Percentiles rank a stretch among this genome's conserved stretches.
Evolutionary conservation across 92 coral and sea anemone genomes (phyloP).

Genomic region (Zoanthus sociatus): DNA sequence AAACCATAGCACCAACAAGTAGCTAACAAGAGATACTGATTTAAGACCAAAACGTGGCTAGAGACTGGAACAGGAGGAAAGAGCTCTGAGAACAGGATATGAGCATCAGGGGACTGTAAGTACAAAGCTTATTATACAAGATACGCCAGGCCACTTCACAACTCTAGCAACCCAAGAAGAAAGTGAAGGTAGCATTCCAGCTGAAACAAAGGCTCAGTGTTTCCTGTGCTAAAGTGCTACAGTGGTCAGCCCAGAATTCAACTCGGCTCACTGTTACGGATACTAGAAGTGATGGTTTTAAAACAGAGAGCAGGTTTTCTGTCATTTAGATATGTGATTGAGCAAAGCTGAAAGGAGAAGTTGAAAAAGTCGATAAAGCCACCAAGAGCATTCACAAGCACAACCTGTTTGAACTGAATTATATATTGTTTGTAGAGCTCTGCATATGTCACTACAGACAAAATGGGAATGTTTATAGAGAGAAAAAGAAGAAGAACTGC

Average conservation of each 20-base stretch:
- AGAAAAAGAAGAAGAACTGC: slow-evolving; percentile 36
- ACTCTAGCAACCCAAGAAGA: slow-evolving; percentile 46
- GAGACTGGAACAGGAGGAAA: slow-evolving; percentile 24
- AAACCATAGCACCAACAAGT: slow-evolving; percentile 29
- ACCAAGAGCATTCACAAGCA: slow-evolving; percentile 11
- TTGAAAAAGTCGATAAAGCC: slow-evolving; percentile 7
- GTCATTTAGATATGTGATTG: neutral
- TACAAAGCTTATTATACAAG: slow-evolving; percentile 31
- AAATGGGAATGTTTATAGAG: neutral
- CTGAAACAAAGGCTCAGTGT: slow-evolving; percentile 42
- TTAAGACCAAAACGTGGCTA: slow-evolving; percentile 10
- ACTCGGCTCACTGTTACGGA: slow-evolving; percentile 17
- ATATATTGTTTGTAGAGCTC: neutral
- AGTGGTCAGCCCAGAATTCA: neutral
- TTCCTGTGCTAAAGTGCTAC: slow-evolving; percentile 16
- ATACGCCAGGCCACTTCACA: slow-evolving; percentile 19
- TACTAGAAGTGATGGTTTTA: slow-evolving; percentile 20
- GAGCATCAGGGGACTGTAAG: slow-evolving; percentile 22
- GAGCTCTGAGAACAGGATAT: slow-evolving; percentile 39
- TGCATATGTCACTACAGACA: slow-evolving; percentile 16
- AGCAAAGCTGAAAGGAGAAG: slow-evolving; percentile 32
- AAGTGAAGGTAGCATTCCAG: slow-evolving; percentile 29
- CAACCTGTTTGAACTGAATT: neutral
- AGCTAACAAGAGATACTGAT: slow-evolving; percentile 39
- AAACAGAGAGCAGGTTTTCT: slow-evolving; percentile 35